Percentiles rank a stretch among this genome's conserved stretches.
These are phyloP conservation scores for Odiellus spinosus DNA, from an alignment of 2,888 invertebrate genomes.

Conservation along the genomic window DNA sequence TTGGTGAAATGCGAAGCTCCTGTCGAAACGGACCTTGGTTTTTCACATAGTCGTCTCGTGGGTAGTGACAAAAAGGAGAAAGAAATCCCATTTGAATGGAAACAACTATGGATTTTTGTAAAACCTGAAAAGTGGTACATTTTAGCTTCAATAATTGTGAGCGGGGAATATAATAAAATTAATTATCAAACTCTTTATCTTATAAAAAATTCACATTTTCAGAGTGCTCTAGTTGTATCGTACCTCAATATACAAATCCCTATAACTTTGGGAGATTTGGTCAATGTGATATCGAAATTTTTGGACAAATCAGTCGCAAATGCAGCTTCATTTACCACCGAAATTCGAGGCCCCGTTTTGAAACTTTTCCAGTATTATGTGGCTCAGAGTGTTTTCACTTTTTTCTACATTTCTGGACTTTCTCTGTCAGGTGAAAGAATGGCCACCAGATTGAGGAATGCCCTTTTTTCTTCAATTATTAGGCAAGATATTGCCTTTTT, in stretches of 20 bases:
- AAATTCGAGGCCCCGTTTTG: constrained; percentile 48
- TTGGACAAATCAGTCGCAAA: constrained; percentile 28
- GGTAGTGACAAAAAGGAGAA: too few species aligned
- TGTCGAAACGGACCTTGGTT: too few species aligned
- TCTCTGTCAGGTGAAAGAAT: constrained; percentile 77
- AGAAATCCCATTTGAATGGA: constrained; percentile 51
- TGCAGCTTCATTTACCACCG: constrained; percentile 39
- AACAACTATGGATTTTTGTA: constrained; percentile 51
- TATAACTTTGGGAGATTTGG: constrained; percentile 58
- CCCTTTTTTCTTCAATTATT: constrained; percentile 65
- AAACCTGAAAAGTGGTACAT: constrained; percentile 60
- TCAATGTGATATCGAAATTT: constrained; percentile 52
- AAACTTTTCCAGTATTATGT: constrained; percentile 38
- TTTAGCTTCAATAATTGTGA: constrained; percentile 58
- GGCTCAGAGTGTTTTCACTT: constrained; percentile 64
- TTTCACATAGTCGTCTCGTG: too few species aligned
- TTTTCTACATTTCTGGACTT: constrained; percentile 70
- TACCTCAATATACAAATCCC: constrained; percentile 79
- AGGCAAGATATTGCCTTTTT: constrained; percentile 80
- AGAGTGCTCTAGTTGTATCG: constrained; percentile 78
- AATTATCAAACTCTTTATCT: too few species aligned
- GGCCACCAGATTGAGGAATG: constrained; percentile 59
- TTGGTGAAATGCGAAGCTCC: too few species aligned
- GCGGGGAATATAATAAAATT: constrained; percentile 24
- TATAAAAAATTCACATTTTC: constrained; percentile 25